Conservation (phyloP, 2,888 invertebrate genomes). For the Brachyopa scutellaris region DNA sequence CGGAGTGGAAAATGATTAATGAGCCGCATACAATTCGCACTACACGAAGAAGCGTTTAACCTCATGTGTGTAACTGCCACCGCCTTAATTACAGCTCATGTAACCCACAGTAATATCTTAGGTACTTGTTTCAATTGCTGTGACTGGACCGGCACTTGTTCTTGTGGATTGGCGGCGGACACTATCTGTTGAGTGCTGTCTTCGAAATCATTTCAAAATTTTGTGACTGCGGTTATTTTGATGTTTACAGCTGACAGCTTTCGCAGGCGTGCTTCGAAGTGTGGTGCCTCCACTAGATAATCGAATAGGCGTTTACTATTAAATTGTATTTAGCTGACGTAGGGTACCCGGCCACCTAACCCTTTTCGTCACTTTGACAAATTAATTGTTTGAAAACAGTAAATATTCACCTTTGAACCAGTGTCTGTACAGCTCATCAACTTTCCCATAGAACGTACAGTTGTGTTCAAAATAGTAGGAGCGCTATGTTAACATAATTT, state of each 20-base stretch:
- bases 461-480: too few relatives aligned
- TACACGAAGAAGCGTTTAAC: slow-evolving; percentile 68
- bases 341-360: too few relatives aligned
- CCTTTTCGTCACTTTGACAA: too few relatives aligned
- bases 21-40: slow-evolving; percentile 67
- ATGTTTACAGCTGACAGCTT: slow-evolving; percentile 30
- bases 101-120: slow-evolving; percentile 62
- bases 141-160: slow-evolving; percentile 38
- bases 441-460: too few relatives aligned
- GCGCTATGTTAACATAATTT: too few relatives aligned
- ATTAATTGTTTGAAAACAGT: too few relatives aligned
- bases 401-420: too few relatives aligned
- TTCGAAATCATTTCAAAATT: slow-evolving; percentile 36
- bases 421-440: too few relatives aligned
- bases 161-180: slow-evolving; percentile 30
- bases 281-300: too few relatives aligned
- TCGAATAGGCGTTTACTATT: too few relatives aligned
- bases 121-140: slow-evolving; percentile 65
- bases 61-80: slow-evolving; percentile 70
- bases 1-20: slow-evolving; percentile 67
- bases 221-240: slow-evolving; percentile 25
- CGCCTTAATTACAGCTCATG: slow-evolving; percentile 70
- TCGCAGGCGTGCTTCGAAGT: slow-evolving; percentile 48
- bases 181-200: slow-evolving; percentile 59
- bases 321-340: too few relatives aligned